Percentiles rank a stretch among this genome's conserved stretches.
Evolutionary conservation across 2,888 invertebrate genomes (phyloP).

Genomic region (Tribolium freemani): DNA sequence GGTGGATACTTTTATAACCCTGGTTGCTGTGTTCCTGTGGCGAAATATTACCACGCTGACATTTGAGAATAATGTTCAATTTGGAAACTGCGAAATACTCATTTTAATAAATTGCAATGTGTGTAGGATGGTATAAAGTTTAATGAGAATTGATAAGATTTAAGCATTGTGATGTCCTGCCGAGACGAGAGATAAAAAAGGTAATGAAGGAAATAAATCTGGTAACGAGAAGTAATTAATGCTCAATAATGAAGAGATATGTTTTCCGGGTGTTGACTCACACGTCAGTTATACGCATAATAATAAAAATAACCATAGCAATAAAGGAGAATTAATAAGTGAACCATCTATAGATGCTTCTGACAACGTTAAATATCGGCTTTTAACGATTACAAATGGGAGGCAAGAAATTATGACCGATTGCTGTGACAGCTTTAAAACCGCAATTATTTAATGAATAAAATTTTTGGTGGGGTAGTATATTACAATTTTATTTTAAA

Average conservation of each 20-base stretch:
- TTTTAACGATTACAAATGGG: too few relatives aligned
- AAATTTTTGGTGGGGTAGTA: too few relatives aligned
- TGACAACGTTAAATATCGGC: too few relatives aligned
- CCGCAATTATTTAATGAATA: too few relatives aligned
- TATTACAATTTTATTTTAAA: too few relatives aligned
- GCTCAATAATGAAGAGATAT: background rate
- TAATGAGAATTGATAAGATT: background rate
- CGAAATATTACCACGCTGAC: slow-evolving; percentile 26
- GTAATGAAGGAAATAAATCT: background rate
- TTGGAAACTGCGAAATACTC: background rate
- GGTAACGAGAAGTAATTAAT: background rate
- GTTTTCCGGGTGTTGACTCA: slow-evolving; percentile 3
- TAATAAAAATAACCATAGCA: background rate
- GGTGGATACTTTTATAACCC: slow-evolving; percentile 10
- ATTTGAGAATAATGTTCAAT: slow-evolving; percentile 10
- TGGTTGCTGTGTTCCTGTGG: slow-evolving; percentile 8
- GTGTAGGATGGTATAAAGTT: background rate
- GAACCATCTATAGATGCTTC: too few relatives aligned
- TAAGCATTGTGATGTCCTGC: background rate
- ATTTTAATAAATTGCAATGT: background rate
- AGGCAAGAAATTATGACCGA: too few relatives aligned
- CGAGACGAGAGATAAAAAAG: background rate
- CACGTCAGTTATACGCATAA: background rate
- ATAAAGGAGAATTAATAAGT: background rate
- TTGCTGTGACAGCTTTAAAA: too few relatives aligned